A percentile compares a stretch with the other conserved stretches of the same genome.
These are phyloP conservation scores for Drosophila malerkotliana DNA, from an alignment of 1,140 invertebrate genomes.

Conservation along the genomic window DNA sequence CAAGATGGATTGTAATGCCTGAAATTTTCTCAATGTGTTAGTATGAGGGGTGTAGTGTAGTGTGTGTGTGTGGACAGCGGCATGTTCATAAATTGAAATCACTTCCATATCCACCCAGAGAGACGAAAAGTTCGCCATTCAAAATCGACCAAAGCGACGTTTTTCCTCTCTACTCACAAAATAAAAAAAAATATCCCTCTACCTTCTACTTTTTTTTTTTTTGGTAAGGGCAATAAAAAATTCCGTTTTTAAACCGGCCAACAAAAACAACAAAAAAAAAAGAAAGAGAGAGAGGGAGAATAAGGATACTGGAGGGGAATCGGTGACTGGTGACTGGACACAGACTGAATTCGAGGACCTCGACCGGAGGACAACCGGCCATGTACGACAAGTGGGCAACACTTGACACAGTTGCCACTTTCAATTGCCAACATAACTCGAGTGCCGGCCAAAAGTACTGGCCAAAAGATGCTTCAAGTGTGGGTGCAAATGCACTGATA, in stretches of 20 bases:
- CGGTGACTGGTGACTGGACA: constrained; percentile 16
- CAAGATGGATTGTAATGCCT: constrained; percentile 5
- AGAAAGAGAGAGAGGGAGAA: neutral
- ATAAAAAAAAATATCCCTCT: constrained; percentile 4
- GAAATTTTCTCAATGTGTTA: neutral
- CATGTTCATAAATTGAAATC: constrained; percentile 84
- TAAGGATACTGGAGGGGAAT: neutral
- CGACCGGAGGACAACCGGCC: constrained; percentile 12
- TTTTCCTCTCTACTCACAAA: constrained; percentile 26
- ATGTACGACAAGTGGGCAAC: constrained; percentile 83
- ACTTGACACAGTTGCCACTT: constrained; percentile 84
- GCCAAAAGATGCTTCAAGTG: constrained; percentile 48
- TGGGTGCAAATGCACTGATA: neutral
- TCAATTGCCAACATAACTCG: constrained; percentile 83
- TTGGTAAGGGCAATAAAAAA: constrained; percentile 67
- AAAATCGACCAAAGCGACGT: constrained; percentile 61
- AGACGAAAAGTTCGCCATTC: constrained; percentile 69
- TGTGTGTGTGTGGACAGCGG: constrained; percentile 75
- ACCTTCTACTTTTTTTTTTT: neutral
- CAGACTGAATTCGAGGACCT: constrained; percentile 39
- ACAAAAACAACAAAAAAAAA: constrained; percentile 1
- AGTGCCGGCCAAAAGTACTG: constrained; percentile 44
- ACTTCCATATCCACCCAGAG: constrained; percentile 73
- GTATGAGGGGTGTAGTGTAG: too few relatives aligned
- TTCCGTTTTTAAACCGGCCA: constrained; percentile 76